Evolutionary conservation across 1,140 invertebrate species (phyloP).

Genomic region (Nomia melanderi): DNA sequence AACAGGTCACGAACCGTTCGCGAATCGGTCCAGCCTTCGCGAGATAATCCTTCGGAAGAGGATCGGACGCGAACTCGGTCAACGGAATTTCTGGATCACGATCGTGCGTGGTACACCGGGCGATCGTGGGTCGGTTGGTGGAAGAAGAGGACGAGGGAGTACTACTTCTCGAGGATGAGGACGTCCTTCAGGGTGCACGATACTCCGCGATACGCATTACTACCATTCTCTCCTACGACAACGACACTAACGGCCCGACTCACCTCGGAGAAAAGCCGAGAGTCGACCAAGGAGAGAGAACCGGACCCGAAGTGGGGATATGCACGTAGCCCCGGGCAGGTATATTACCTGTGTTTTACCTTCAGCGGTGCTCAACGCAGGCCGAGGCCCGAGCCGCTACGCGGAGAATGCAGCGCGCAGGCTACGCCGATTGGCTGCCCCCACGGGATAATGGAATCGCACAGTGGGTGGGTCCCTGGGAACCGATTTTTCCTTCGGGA

Average conservation of each 20-base stretch:
- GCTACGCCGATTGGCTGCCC: background rate
- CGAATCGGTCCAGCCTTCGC: slow-evolving; percentile 15
- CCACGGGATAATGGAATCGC: background rate
- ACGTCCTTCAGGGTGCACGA: slow-evolving; percentile 59
- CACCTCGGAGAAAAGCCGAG: slow-evolving; percentile 69
- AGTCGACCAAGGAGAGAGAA: slow-evolving; percentile 65
- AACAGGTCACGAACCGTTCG: slow-evolving; percentile 34
- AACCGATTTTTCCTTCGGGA: background rate
- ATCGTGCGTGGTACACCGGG: background rate
- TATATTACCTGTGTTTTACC: slow-evolving; percentile 77
- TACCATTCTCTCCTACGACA: slow-evolving; percentile 64
- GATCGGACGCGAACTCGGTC: background rate
- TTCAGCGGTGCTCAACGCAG: slow-evolving; percentile 74
- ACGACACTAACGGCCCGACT: slow-evolving; percentile 71
- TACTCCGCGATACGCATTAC: slow-evolving; percentile 68
- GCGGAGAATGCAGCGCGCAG: background rate
- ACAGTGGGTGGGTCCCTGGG: background rate
- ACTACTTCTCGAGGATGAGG: slow-evolving; percentile 8
- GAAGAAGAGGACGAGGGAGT: background rate
- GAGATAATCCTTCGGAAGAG: too few relatives aligned
- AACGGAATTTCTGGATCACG: background rate
- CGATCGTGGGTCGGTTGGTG: too few relatives aligned
- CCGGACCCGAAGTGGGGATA: slow-evolving; percentile 63
- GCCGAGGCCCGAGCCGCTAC: too few relatives aligned
- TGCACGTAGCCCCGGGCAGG: slow-evolving; percentile 69